Evolutionary conservation across 2,797 vertebrate species (phyloP), one percentile per base, ranked within the genome.

Genomic region (Neostethus bicornis): DNA sequence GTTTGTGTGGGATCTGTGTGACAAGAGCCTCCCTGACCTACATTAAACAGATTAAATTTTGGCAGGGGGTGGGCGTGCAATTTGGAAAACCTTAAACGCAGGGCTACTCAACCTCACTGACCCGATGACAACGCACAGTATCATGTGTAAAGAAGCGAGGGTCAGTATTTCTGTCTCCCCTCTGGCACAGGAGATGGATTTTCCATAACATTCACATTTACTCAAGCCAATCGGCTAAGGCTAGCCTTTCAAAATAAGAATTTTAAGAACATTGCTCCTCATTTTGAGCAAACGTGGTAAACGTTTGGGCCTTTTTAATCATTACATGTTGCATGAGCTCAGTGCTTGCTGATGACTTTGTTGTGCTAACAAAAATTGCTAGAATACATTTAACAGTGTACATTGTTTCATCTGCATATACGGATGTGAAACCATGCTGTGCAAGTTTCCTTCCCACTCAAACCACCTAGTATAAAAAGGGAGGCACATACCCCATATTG

Each of bases 201-300:
- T 86, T 90, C 90, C 85, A 85, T 87, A 90, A 90, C 87, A 90
- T 87, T 76, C 80, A 79, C 61, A 68, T 88, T 89, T 81, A 77
- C 83, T 69, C 75, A 79, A 79, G 86, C 86, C 85, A 91, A 79
- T 83, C 85, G 85, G 84, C 85, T 60, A 60, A 59, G 61, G 73
- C 74, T 54, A 55, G 66, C 71, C 58, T 54, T 69, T 75, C 66
- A 72, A 78, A 87, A 70, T 70, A 80, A 62, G 24, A 75, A 73
- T 76, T 70, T 69, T 66, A 75, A 76, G 73, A 76, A 77, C 79
- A 81, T 84, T 73, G 80, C 59, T 79, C 79, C 77, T 70, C 51
- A 78, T 46, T 52, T 66, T 16, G 13, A 5, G 51, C 57, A 72
- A 70, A 75, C 66, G 62, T 71, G 24, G 58, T 56, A 61, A 79